phyloP scores from a whole-genome alignment of 2,888 invertebrate genomes.

The Stenodema calcarata region DNA sequence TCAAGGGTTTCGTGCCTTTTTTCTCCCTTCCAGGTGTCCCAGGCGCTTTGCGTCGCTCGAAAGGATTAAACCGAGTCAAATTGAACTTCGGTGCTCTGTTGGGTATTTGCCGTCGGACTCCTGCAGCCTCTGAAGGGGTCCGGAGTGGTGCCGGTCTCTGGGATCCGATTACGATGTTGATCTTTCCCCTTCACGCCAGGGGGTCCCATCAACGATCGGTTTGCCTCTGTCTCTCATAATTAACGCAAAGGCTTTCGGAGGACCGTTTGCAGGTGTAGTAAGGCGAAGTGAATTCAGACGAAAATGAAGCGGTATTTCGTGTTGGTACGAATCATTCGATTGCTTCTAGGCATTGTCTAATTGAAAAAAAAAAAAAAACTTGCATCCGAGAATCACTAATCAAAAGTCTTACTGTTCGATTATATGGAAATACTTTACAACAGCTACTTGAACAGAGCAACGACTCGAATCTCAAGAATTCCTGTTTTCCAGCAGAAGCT shows the following conservation, averaged over 20 bases:
- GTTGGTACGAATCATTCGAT: too few species aligned
- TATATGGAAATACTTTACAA: too few species aligned
- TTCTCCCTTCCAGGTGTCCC: neutral
- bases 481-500: too few species aligned
- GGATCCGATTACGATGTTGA: conserved; percentile 40
- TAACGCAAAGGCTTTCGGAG: neutral
- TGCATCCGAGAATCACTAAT: too few species aligned
- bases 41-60: neutral
- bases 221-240: conserved; percentile 20
- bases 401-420: too few species aligned
- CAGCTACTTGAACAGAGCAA: too few species aligned
- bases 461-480: too few species aligned
- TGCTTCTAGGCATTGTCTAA: too few species aligned
- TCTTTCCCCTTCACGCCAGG: neutral
- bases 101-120: conserved; percentile 26
- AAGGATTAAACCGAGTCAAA: conserved; percentile 18
- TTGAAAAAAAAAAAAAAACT: too few species aligned
- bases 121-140: neutral
- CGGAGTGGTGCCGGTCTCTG: neutral
- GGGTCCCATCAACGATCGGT: neutral
- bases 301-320: too few species aligned
- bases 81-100: neutral
- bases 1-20: neutral
- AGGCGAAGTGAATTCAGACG: neutral
- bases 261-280: neutral